phyloP scores from a whole-genome alignment of 2,113 vertebrate genomes.

The Dromaius novaehollandiae region DNA sequence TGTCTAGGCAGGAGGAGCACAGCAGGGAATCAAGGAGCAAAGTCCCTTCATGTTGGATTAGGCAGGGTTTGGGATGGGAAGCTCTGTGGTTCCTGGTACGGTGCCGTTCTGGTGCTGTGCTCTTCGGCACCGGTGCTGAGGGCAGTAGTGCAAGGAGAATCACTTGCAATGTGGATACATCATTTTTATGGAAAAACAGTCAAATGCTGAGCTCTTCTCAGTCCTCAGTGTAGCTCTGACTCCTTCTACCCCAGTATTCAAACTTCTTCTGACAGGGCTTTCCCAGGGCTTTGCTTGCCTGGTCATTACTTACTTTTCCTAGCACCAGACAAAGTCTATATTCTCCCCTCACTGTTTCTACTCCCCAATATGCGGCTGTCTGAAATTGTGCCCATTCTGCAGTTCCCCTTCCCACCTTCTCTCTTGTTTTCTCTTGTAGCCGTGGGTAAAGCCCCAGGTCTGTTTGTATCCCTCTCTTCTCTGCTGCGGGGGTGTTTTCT shows the following conservation, averaged over 20 bases:
- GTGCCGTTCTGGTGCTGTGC: not conserved
- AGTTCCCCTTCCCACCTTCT: not conserved
- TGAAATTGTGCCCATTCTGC: not conserved
- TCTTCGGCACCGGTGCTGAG: not conserved
- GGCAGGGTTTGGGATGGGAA: not conserved
- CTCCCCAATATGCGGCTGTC: not conserved
- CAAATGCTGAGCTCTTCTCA: not conserved
- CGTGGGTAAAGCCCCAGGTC: not conserved
- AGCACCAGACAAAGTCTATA: not conserved
- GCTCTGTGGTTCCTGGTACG: not conserved
- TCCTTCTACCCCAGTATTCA: not conserved
- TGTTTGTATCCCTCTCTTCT: not conserved
- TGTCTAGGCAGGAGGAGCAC: not conserved
- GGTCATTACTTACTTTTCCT: not conserved
- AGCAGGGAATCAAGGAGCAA: not conserved
- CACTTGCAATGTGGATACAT: not conserved
- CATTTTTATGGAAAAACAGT: not conserved
- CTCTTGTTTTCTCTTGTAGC: not conserved
- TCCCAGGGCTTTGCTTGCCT: not conserved
- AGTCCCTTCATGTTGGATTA: not conserved
- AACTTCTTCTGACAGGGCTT: not conserved
- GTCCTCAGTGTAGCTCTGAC: not conserved
- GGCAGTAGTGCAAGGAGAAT: not conserved
- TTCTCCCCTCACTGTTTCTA: not conserved
- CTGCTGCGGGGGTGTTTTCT: not conserved